Conservation (phyloP, 92 coral and sea anemone genomes). For the Parazoanthus darwini region DNA sequence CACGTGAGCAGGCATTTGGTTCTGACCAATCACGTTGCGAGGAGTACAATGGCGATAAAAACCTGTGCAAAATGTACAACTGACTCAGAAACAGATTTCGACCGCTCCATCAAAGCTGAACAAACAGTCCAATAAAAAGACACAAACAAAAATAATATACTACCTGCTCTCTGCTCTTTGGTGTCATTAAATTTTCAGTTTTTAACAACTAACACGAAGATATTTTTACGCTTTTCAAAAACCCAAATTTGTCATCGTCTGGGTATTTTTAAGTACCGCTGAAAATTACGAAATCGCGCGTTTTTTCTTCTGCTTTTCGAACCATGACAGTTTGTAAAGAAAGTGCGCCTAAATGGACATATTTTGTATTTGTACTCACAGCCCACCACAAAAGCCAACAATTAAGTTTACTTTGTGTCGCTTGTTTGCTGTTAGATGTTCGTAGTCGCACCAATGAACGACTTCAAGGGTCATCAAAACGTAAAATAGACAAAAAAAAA, state of each 20-base stretch:
- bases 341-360: not conserved
- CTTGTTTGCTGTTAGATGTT: not conserved
- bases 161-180: constrained; percentile 22
- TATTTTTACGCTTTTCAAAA: not conserved
- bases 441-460: not conserved
- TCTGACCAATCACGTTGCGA: constrained; percentile 27
- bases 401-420: not conserved
- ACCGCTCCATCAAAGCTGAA: constrained; percentile 27
- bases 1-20: constrained; percentile 28
- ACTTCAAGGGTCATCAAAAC: too few species aligned
- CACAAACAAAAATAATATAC: constrained; percentile 24
- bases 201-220: not conserved
- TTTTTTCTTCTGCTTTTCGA: not conserved
- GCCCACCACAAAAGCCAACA: constrained; percentile 16
- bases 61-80: constrained; percentile 41
- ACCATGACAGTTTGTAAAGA: not conserved
- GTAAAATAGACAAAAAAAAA: too few species aligned
- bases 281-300: not conserved
- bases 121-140: constrained; percentile 30
- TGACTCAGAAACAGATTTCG: constrained; percentile 18
- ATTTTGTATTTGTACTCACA: not conserved
- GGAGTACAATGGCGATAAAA: constrained; percentile 32
- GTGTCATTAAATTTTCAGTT: not conserved
- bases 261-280: too few species aligned
- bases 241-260: not conserved